phyloP scores from a whole-genome alignment of 1,140 invertebrate species.

The Drosophila sechellia region DNA sequence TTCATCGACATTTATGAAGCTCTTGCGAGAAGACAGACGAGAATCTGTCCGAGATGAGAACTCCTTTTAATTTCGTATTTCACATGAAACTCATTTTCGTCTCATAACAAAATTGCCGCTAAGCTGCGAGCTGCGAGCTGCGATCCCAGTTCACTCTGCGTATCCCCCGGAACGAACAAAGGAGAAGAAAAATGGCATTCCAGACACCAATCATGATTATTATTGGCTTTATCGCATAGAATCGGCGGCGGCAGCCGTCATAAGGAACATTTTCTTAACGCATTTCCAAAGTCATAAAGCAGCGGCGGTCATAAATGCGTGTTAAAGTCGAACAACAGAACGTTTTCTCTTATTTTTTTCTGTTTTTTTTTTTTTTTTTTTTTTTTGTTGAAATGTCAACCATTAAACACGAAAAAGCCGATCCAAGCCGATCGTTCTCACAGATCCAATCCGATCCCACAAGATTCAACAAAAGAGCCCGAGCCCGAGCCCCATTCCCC shows the following conservation, averaged over 20 bases:
- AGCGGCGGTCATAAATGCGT: conserved; percentile 72
- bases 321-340: conserved; percentile 71
- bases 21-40: conserved; percentile 1
- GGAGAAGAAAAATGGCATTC: conserved; percentile 52
- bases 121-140: conserved; percentile 39
- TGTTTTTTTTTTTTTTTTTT: too few species aligned
- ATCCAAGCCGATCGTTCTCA: conserved; percentile 1
- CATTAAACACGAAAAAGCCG: conserved; percentile 48
- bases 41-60: conserved; percentile 26
- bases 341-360: too few species aligned
- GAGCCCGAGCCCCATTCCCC: neutral
- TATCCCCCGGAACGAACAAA: conserved; percentile 12
- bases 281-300: conserved; percentile 69
- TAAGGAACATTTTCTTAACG: conserved; percentile 50
- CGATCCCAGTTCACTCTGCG: conserved; percentile 1
- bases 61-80: conserved; percentile 48
- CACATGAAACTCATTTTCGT: conserved; percentile 53
- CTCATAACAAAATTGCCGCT: conserved; percentile 56
- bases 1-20: conserved; percentile 16
- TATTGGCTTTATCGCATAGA: conserved; percentile 61
- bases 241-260: conserved; percentile 29
- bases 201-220: conserved; percentile 78
- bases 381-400: conserved; percentile 66
- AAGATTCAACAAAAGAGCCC: conserved; percentile 9
- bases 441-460: conserved; percentile 14